Percentiles rank a stretch among this genome's conserved stretches.
phyloP scores from a whole-genome alignment of 2,113 vertebrate genomes.

The Rhinogobius similis region DNA sequence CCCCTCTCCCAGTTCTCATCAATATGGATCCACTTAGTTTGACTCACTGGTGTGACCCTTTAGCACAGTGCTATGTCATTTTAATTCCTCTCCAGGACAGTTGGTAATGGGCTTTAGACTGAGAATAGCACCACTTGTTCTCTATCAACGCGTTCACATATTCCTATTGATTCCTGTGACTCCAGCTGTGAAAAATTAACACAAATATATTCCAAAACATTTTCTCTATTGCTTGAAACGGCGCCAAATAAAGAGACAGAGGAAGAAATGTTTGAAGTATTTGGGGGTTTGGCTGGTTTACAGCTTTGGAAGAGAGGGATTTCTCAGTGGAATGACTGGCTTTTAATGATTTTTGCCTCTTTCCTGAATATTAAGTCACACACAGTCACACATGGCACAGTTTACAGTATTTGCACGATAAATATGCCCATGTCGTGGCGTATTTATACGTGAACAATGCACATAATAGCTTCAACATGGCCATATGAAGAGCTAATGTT shows the following conservation, averaged over 20 bases:
- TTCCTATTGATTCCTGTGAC: slow-evolving; percentile 52
- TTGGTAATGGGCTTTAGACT: slow-evolving; percentile 39
- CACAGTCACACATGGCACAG: slow-evolving; percentile 23
- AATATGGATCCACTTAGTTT: slow-evolving; percentile 54
- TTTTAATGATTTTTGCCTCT: slow-evolving; percentile 61
- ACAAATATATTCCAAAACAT: slow-evolving; percentile 52
- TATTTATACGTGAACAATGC: neutral
- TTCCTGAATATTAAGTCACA: slow-evolving; percentile 38
- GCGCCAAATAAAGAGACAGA: slow-evolving; percentile 26
- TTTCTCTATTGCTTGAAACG: slow-evolving; percentile 49
- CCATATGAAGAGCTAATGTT: neutral
- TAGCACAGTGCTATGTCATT: slow-evolving; percentile 34
- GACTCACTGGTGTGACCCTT: slow-evolving; percentile 44
- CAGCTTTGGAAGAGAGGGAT: slow-evolving; percentile 30
- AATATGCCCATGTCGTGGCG: slow-evolving; percentile 12
- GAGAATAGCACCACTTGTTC: slow-evolving; percentile 34
- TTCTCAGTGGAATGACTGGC: slow-evolving; percentile 46
- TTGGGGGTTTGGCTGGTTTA: slow-evolving; percentile 54
- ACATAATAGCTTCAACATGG: neutral
- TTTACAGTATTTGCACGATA: slow-evolving; percentile 16
- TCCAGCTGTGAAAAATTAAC: slow-evolving; percentile 54
- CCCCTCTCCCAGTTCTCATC: slow-evolving; percentile 44
- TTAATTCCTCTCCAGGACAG: slow-evolving; percentile 33
- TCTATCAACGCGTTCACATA: slow-evolving; percentile 41
- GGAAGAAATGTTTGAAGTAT: slow-evolving; percentile 55